Evolutionary conservation across 1,140 invertebrate genomes (phyloP).

Genomic region (Ostrea edulis): DNA sequence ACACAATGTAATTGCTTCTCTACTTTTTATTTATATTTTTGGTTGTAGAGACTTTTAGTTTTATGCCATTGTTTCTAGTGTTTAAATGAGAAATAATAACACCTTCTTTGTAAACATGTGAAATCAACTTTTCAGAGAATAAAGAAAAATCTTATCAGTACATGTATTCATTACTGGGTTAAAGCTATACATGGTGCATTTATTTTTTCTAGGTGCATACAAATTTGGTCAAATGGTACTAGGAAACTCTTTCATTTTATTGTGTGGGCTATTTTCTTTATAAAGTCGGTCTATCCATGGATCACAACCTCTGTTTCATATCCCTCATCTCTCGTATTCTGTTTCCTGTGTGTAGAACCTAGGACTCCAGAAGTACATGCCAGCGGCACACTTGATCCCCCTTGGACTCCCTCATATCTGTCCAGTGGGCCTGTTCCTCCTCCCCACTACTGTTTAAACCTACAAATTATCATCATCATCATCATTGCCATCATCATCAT

Average conservation of each 20-base stretch:
- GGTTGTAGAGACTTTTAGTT: too few species aligned
- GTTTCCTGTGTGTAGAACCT: background rate
- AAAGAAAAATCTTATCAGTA: too few species aligned
- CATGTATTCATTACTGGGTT: too few species aligned
- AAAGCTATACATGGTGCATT: too few species aligned
- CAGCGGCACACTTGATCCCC: conserved; percentile 87
- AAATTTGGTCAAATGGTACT: background rate
- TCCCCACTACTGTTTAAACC: conserved; percentile 93
- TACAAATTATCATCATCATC: conserved; percentile 56
- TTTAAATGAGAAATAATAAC: too few species aligned
- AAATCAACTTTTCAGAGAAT: too few species aligned
- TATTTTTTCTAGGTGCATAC: background rate
- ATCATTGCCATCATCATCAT: background rate
- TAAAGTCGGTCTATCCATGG: background rate
- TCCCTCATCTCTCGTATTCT: too few species aligned
- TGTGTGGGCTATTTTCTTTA: background rate
- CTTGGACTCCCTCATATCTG: conserved; percentile 89
- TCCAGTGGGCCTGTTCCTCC: conserved; percentile 96
- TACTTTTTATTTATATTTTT: background rate
- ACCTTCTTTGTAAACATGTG: too few species aligned
- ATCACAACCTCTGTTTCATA: too few species aligned
- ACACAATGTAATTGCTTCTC: background rate
- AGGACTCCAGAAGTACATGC: conserved; percentile 85
- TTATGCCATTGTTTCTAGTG: too few species aligned
- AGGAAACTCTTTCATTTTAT: background rate